Base-by-base conservation (phyloP, 2,888 invertebrate genomes). In the Malthinus flaveolus region DNA sequence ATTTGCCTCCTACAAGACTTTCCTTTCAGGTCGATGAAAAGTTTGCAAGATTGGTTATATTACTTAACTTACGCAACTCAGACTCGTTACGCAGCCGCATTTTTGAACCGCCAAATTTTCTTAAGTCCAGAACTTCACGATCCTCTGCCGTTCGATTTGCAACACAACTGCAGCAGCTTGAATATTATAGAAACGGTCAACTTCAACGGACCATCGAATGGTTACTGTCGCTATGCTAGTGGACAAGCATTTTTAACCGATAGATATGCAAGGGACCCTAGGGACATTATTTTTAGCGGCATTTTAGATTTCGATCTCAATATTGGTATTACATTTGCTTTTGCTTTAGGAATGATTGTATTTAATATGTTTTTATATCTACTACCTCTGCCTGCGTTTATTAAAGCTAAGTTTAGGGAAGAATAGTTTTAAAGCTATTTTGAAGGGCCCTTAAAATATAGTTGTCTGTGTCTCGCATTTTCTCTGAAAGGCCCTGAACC, bases 391-490 rank as follows among this genome's bases (percentile, higher is more conserved):
- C 94, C 95, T 0, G 86, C 88, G 32, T 91, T 89, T 73, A 84
- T 95, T 9, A 91, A 91, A 71, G 89, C 90, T 61, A 95, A 95
- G 79, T 95, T 95, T 80, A 85, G 93, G 72, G 91, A 92, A 72
- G 87, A 77, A 49, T 59, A 54, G 37, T 13, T 23, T n/a, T n/a
- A n/a, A n/a, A n/a, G n/a, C n/a, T n/a, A n/a, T n/a, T n/a, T n/a
- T n/a, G n/a, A n/a, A n/a, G n/a, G n/a, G n/a, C n/a, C n/a, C n/a
- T n/a, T n/a, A n/a, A n/a, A n/a, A n/a, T n/a, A n/a, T n/a, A n/a
- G n/a, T n/a, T n/a, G n/a, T n/a, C n/a, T n/a, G n/a, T n/a, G n/a
- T n/a, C n/a, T n/a, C n/a, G n/a, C n/a, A n/a, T n/a, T n/a, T n/a
- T n/a, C n/a, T n/a, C n/a, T n/a, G n/a, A n/a, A n/a, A n/a, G n/a